These are phyloP conservation scores for Lepidochitona cinerea DNA, from an alignment of 2,888 invertebrate genomes.

Conservation along the genomic window DNA sequence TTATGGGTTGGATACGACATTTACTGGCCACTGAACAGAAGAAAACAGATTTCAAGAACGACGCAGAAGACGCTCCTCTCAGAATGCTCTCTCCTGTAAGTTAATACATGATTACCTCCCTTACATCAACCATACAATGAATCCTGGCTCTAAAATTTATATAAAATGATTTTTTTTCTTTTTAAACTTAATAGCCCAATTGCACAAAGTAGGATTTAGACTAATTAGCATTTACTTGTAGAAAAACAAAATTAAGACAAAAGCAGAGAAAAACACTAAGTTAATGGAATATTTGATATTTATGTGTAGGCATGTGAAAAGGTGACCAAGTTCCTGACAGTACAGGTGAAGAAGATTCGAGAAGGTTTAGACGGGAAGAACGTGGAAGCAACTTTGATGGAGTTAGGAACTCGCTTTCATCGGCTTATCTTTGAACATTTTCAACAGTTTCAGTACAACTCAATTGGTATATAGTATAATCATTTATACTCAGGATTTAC, in stretches of 20 bases:
- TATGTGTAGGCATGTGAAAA: conserved; percentile 62
- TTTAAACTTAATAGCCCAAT: too few relatives aligned
- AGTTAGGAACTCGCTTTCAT: conserved; percentile 93
- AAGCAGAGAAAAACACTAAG: too few relatives aligned
- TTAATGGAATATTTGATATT: too few relatives aligned
- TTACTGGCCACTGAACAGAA: conserved; percentile 94
- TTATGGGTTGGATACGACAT: conserved; percentile 91
- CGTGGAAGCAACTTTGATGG: conserved; percentile 86
- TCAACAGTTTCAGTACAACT: conserved; percentile 93
- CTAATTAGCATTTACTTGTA: too few relatives aligned
- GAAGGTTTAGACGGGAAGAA: conserved; percentile 93
- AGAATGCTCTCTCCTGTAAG: conserved; percentile 77
- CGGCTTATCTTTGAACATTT: conserved; percentile 95
- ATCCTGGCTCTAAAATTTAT: too few relatives aligned
- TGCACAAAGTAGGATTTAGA: too few relatives aligned
- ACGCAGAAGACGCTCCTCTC: conserved; percentile 71
- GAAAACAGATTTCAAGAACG: conserved; percentile 86
- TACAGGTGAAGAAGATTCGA: conserved; percentile 83
- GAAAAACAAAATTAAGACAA: too few relatives aligned
- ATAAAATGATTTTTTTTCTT: too few relatives aligned
- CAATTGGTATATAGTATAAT: conserved; percentile 84
- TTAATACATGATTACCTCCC: too few relatives aligned
- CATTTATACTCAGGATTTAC: too few relatives aligned
- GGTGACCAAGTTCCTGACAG: conserved; percentile 61
- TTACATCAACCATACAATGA: too few relatives aligned